Base-by-base conservation (phyloP, 1,140 invertebrate species). In the Sycophila sp. region DNA sequence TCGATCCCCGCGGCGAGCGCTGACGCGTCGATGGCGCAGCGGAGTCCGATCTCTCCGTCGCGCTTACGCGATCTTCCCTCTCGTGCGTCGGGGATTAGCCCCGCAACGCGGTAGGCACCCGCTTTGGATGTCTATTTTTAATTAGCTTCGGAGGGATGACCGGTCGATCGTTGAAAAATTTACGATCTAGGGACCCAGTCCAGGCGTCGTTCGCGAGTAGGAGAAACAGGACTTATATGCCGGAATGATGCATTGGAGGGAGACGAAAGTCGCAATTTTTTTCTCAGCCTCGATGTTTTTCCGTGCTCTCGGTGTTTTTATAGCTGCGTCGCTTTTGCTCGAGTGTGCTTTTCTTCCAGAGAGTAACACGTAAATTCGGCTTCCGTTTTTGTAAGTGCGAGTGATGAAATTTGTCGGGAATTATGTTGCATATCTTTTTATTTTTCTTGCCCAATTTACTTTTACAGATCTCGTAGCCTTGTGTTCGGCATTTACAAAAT, bases 101-200 rank as follows among this genome's bases (percentile, higher is more conserved):
- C 4, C 24, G 47, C 47, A 51, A 28, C 47, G 24, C 24, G 19
- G 47, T 45, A 45, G n/a, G 22, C 47, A 28, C 10, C 4, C 7
- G 24, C 47, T 51, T 30, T 40, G 40, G 17, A 13, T 55, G 26
- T 66, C 51, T 66, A 56, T 66, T 66, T 66, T 66, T 56, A 66
- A 66, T 66, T 66, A 55, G 63, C 34, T 24, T 26, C 34, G 17
- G 15, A 7, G 13, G 5, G n/a, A 10, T 11, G 15, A 0, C n/a
- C 38, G 36, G 10, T 42, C 36, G n/a, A 28, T 47, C 34, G 47
- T 49, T 55, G 63, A 55, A 66, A 42, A 38, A 42, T 66, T 66
- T 55, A 66, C 49, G 49, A 62, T 34, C 42, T 22, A 1, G 49
- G 19, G 32, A 55, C 24, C 24, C 47, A 51, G 17, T 5, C 4